Evolutionary conservation across 2,888 invertebrate species (phyloP), one percentile per base, ranked within the genome.

Genomic region (Heliconius charithonia): DNA sequence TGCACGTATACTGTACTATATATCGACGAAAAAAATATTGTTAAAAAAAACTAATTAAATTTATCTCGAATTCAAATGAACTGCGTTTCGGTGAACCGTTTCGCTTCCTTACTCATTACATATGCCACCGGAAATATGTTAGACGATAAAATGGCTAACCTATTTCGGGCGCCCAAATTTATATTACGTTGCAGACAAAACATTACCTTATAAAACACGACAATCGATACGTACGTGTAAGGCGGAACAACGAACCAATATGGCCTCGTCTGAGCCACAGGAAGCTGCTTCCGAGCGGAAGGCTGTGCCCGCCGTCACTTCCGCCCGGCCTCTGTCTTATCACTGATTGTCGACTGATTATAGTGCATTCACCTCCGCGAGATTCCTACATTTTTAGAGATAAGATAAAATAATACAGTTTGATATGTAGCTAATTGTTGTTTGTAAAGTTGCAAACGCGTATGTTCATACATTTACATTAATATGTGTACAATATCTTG

Each of bases 231-330:
- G 73, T 67, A 80, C 80, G 75, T 77, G 63, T 76, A 62, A 66
- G 67, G 63, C 75, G 78, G 76, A 79, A 75, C 70, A 37, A 72
- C 63, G 41, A 76, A 75, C 76, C 76, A 77, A 78, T 73, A 81
- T 86, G 90, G 85, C 92, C 92, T 90, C 90, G 87, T 75, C 76
- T 83, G 72, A 85, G 83, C 83, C 83, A 82, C 88, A 91, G 93
- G 92, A 93, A 93, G 89, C 87, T 84, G 85, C 91, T 93, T 92
- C 93, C 93, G 91, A 89, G 85, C 93, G 93, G 93, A 94, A 94
- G 89, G 84, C 83, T 76, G 80, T 84, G n/a, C n/a, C n/a, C n/a
- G n/a, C n/a, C 89, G 89, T 88, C 89, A 90, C 87, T 92, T 91
- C 91, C 91, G 87, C 59, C 32, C 59, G 32, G 62, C 63, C 79